Evolutionary conservation across 2,113 vertebrate genomes (phyloP).

Genomic region (Trematomus loennbergii): DNA sequence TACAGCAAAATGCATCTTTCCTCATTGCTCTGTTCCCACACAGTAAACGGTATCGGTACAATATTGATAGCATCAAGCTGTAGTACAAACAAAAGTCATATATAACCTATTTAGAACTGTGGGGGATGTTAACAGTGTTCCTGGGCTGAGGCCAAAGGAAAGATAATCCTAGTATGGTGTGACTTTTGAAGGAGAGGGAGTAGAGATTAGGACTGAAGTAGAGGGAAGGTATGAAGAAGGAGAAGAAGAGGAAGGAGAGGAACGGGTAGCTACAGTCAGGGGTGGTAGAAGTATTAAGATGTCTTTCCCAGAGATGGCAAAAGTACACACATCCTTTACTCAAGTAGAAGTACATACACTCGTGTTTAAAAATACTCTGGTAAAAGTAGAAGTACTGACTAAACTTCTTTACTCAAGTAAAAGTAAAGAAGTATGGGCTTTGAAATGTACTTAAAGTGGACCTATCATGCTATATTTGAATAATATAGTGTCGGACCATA

Average conservation of each 20-base stretch:
- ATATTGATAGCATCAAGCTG: conserved; percentile 10
- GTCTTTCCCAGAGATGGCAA: no score
- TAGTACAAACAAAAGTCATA: conserved; percentile 9
- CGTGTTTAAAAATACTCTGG: no score
- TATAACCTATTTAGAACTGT: conserved; percentile 14
- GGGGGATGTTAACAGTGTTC: neutral
- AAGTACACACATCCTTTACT: no score
- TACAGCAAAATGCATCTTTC: neutral
- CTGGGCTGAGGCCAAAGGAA: conserved; percentile 56
- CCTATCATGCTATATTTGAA: no score
- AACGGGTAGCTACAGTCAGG: no score
- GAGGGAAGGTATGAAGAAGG: conserved; percentile 5
- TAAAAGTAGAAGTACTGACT: no score
- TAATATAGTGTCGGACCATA: no score
- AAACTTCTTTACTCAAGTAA: no score
- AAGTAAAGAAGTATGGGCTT: no score
- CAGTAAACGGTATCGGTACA: neutral
- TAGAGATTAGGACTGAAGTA: conserved; percentile 3
- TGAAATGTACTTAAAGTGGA: no score
- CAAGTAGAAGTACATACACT: no score
- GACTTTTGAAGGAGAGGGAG: conserved; percentile 51
- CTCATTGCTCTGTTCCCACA: neutral
- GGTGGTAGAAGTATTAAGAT: no score
- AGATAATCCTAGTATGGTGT: conserved; percentile 48
- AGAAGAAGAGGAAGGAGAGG: neutral